Evolutionary conservation across 2,888 invertebrate genomes (phyloP), one percentile per base, ranked within the genome.

Genomic region (Papilio elwesi): DNA sequence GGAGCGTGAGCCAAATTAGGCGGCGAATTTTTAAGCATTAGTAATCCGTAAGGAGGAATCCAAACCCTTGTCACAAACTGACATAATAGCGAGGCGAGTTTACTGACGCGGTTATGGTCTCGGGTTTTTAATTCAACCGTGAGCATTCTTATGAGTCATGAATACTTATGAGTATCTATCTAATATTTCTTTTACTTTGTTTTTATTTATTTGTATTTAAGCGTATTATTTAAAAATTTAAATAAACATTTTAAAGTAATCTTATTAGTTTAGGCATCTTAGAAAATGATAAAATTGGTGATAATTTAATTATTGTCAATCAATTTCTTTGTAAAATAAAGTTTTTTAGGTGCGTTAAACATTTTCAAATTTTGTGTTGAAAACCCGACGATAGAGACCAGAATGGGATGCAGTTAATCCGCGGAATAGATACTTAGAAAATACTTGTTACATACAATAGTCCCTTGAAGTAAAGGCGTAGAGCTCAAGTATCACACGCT

Each of bases 21-120:
- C 52, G 57, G 38, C 65, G 68, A 68, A 73, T 73, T 73, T 71
- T 73, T 64, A 57, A 73, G 68, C 73, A 64, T 68, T 64, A 55
- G 49, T 51, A 68, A 48, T 53, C 59, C 47, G 62, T 62, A 71
- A 51, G 55, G 36, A 52, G 47, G 67, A 47, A n/a, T 49, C 38
- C 52, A 59, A 36, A 73, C 73, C 73, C 73, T 73, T 64, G 69
- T 73, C 73, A 73, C 69, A 51, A 69, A 43, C 73, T 68, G 73
- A 73, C 73, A 57, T 73, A 73, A 69, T 73, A 68, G 68, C 52
- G 36, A 15, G 57, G 57, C 55, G 47, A 49, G 51, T 52, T 59
- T 59, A 68, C 53, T 52, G 16, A 53, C 62, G 13, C n/a, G 48
- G 68, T 64, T 62, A 57, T 49, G 38, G 49, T 64, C 38, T 16